Percentiles rank a stretch among this genome's conserved stretches.
These are phyloP conservation scores for Formicarius rufipectus DNA, from an alignment of 2,113 vertebrate genomes.

Conservation along the genomic window DNA sequence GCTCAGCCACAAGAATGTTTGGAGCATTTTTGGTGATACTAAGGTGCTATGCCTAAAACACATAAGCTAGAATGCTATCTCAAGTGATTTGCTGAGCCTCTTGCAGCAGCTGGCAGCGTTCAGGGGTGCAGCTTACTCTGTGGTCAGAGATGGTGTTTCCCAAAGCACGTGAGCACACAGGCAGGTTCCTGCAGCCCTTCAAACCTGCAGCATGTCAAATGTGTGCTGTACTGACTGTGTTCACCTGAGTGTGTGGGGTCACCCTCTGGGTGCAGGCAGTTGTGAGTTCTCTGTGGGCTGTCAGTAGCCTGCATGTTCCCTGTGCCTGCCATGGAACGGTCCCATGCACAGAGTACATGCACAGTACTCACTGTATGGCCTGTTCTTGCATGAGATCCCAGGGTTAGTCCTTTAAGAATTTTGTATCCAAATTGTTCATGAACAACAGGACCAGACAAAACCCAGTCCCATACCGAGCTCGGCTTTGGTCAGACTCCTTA, in stretches of 20 bases:
- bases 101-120: neutral
- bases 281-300: neutral
- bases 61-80: neutral
- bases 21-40: neutral
- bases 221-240: neutral
- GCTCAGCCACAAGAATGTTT: neutral
- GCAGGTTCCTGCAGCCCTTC: neutral
- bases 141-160: neutral
- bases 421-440: neutral
- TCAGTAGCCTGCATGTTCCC: neutral
- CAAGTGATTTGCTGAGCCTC: neutral
- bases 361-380: neutral
- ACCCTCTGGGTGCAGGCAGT: neutral
- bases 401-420: neutral
- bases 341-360: neutral
- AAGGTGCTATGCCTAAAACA: neutral
- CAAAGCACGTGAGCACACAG: accelerated
- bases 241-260: neutral
- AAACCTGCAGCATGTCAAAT: accelerated
- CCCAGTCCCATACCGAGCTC: neutral
- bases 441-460: neutral
- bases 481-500: neutral
- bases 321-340: accelerated
- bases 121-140: neutral
- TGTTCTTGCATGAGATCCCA: neutral